Conservation (phyloP, 2,888 invertebrate species). For the Helicoverpa assulta region DNA sequence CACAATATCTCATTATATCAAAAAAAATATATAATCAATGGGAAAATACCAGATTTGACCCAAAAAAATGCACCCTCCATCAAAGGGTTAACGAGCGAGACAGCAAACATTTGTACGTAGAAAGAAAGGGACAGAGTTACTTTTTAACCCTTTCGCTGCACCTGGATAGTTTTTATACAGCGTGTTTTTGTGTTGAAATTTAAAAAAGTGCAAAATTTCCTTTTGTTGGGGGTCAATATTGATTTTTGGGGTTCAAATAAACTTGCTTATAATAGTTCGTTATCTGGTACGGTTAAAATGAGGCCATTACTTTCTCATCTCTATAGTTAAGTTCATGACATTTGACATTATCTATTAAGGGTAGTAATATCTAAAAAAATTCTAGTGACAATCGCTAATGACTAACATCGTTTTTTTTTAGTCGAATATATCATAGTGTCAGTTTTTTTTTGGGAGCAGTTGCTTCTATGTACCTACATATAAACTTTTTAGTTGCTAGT, state of each 20-base stretch:
- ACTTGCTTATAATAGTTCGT: conserved; percentile 83
- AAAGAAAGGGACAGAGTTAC: conserved; percentile 68
- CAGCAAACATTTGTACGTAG: conserved; percentile 50
- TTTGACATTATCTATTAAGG: conserved; percentile 57
- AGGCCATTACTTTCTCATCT: conserved; percentile 80
- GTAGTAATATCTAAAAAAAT: conserved; percentile 15
- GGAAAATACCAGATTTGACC: conserved; percentile 88
- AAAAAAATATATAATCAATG: conserved; percentile 84
- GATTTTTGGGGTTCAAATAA: conserved; percentile 82
- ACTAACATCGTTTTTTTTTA: background rate
- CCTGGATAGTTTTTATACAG: conserved; percentile 82
- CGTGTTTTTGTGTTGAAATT: conserved; percentile 80
- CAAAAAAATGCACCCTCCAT: conserved; percentile 83
- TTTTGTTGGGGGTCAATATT: conserved; percentile 87
- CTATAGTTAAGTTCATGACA: conserved; percentile 56
- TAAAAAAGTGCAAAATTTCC: conserved; percentile 88
- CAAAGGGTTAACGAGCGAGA: conserved; percentile 85
- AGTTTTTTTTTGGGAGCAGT: background rate
- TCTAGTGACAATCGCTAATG: conserved; percentile 12
- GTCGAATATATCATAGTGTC: background rate
- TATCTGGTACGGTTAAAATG: conserved; percentile 80
- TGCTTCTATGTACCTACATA: no score
- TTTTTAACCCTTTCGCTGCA: conserved; percentile 86
- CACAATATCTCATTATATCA: conserved; percentile 88
- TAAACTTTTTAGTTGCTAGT: no score